Conservation (phyloP, 2,797 vertebrate genomes). For the Alosa sapidissima region DNA sequence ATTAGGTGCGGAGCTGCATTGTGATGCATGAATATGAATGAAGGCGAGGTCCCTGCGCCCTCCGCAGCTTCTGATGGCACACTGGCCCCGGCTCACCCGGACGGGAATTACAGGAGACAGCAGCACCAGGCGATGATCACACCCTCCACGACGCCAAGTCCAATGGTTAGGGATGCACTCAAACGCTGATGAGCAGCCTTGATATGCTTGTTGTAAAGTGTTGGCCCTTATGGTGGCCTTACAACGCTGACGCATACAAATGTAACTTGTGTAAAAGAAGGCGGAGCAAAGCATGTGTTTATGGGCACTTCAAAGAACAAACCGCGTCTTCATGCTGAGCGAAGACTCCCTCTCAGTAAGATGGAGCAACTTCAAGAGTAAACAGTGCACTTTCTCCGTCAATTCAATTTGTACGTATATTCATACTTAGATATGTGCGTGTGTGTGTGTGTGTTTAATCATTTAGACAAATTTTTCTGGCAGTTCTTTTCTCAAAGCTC, state of each 20-base stretch:
- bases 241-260: neutral
- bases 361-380: too few relatives aligned
- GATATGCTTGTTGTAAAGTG: neutral
- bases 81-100: neutral
- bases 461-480: neutral
- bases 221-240: neutral
- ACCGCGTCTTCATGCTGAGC: neutral
- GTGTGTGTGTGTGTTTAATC: neutral
- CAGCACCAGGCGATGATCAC: conserved; percentile 30
- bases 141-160: conserved; percentile 24
- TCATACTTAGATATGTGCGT: too few relatives aligned
- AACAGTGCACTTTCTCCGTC: neutral
- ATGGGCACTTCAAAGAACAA: neutral
- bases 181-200: neutral
- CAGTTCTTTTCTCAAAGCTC: neutral
- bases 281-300: neutral
- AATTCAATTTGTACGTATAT: too few relatives aligned
- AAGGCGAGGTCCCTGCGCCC: conserved; percentile 52
- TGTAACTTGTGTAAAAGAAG: neutral
- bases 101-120: conserved; percentile 55
- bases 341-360: too few relatives aligned
- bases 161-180: neutral
- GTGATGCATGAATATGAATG: conserved; percentile 73
- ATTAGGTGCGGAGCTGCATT: conserved; percentile 63
- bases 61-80: neutral